Evolutionary conservation across 1,140 invertebrate species (phyloP).

Genomic region (Dreissena rostriformis): DNA sequence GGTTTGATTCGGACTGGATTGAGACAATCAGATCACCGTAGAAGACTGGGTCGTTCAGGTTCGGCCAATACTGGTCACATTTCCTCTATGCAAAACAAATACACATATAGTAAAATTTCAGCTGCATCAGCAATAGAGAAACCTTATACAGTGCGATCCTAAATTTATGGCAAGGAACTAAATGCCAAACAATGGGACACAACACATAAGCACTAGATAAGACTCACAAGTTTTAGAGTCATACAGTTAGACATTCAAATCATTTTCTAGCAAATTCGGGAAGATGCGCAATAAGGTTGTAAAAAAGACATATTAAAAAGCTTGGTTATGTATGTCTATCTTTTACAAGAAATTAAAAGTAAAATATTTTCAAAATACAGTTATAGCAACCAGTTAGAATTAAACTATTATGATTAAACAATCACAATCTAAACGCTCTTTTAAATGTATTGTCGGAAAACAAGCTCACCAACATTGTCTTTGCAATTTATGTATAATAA

Average conservation of each 20-base stretch:
- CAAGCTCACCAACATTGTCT: background rate
- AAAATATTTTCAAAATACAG: too few relatives aligned
- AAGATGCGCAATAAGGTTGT: too few relatives aligned
- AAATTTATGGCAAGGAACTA: background rate
- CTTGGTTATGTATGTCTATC: too few relatives aligned
- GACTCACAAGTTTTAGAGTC: too few relatives aligned
- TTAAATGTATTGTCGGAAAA: too few relatives aligned
- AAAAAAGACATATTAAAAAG: too few relatives aligned
- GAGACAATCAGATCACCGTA: conserved; percentile 75
- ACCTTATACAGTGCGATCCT: background rate
- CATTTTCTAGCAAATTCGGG: too few relatives aligned
- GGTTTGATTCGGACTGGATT: conserved; percentile 68
- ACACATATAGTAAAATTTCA: conserved; percentile 1
- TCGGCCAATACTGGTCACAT: conserved; percentile 95
- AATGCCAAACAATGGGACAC: background rate
- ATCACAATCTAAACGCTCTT: too few relatives aligned
- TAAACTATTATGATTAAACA: too few relatives aligned
- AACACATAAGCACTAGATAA: background rate
- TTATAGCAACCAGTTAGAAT: too few relatives aligned
- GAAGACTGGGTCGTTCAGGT: conserved; percentile 83
- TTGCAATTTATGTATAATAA: background rate
- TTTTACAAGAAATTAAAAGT: too few relatives aligned
- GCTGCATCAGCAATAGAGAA: background rate
- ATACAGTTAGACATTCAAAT: too few relatives aligned
- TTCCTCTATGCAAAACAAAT: conserved; percentile 65